Conservation (phyloP, 2,888 invertebrate species). For the Nomada fabriciana region DNA sequence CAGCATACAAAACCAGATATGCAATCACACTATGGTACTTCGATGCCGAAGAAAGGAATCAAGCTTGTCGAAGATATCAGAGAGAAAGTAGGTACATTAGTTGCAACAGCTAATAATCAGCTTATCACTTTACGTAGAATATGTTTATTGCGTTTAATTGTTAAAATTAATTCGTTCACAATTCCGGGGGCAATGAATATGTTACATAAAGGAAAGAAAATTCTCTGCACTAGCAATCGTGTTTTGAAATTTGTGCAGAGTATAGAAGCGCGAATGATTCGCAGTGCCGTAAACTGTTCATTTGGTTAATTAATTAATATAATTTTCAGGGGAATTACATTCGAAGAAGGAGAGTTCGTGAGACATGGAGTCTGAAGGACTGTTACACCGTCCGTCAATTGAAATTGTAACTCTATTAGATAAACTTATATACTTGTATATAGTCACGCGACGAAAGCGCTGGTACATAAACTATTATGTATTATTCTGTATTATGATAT, state of each 20-base stretch:
- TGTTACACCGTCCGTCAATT: constrained; percentile 73
- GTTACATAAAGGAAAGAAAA: no score
- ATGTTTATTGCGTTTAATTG: no score
- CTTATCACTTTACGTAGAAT: background rate
- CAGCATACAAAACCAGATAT: constrained; percentile 94
- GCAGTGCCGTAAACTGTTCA: background rate
- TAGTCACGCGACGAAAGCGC: constrained; percentile 71
- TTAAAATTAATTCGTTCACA: no score
- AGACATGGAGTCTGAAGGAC: constrained; percentile 68
- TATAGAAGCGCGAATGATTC: background rate
- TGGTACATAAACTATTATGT: constrained; percentile 77
- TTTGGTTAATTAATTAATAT: background rate
- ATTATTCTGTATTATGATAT: constrained; percentile 77
- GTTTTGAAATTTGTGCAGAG: no score
- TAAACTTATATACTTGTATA: constrained; percentile 74
- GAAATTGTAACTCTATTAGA: constrained; percentile 69
- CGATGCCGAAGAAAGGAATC: constrained; percentile 92
- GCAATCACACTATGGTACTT: constrained; percentile 97
- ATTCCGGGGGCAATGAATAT: no score
- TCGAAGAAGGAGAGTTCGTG: constrained; percentile 72
- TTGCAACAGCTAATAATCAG: background rate
- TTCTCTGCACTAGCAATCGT: no score
- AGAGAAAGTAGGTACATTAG: constrained; percentile 84
- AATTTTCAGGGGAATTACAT: constrained; percentile 71
- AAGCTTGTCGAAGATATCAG: constrained; percentile 88